These are phyloP conservation scores for Rhizoglyphus robini DNA, from an alignment of 1,140 invertebrate genomes.

Conservation along the genomic window DNA sequence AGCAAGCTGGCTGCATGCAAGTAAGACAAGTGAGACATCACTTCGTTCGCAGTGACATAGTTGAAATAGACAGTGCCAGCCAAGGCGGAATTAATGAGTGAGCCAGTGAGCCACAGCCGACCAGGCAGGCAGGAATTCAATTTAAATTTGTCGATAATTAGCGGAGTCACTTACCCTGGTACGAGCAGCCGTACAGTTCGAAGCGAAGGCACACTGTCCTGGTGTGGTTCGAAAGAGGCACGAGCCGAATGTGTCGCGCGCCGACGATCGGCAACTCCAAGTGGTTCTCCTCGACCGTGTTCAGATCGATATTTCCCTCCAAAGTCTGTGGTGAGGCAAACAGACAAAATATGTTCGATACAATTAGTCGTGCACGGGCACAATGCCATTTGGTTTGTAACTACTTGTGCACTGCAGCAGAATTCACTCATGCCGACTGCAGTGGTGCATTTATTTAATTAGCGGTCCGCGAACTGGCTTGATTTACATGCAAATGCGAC, in stretches of 20 bases:
- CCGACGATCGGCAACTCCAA: conserved; percentile 55
- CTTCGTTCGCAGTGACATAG: too few species aligned
- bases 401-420: background rate
- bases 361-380: background rate
- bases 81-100: background rate
- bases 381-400: too few species aligned
- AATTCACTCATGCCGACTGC: background rate
- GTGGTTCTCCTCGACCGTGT: conserved; percentile 55
- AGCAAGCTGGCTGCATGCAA: too few species aligned
- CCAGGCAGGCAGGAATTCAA: background rate
- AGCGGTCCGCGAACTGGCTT: background rate
- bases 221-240: conserved; percentile 64
- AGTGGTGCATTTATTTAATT: background rate
- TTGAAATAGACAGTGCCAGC: background rate
- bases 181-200: conserved; percentile 61
- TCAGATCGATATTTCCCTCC: conserved; percentile 64
- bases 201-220: conserved; percentile 73
- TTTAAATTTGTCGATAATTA: conserved; percentile 11
- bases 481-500: background rate
- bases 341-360: background rate
- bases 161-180: conserved; percentile 50
- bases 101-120: background rate
- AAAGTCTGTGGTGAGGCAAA: conserved; percentile 44
- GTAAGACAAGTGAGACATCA: too few species aligned
- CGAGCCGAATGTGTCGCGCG: conserved; percentile 58